phyloP scores from a whole-genome alignment of 2,888 invertebrate species.

The Andrena flavipes region DNA sequence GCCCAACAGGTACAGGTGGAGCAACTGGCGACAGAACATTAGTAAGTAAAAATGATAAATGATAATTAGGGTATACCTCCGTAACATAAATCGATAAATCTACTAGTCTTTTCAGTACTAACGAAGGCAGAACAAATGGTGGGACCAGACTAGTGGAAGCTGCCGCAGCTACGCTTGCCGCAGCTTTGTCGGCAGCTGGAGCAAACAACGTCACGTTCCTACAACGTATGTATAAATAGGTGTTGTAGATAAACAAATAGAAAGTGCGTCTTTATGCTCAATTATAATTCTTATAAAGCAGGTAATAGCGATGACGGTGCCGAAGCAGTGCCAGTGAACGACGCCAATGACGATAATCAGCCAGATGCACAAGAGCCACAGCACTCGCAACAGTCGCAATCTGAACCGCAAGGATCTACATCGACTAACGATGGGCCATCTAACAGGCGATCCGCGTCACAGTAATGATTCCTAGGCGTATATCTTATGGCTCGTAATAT shows the following conservation, averaged over 20 bases:
- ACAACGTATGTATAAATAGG: conserved; percentile 60
- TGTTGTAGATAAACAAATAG: background rate
- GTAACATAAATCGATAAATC: conserved; percentile 21
- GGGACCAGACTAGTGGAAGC: conserved; percentile 73
- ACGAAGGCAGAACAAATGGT: conserved; percentile 64
- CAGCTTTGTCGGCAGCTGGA: conserved; percentile 81
- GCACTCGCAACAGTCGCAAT: conserved; percentile 34
- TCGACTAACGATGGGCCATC: conserved; percentile 53
- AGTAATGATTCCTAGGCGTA: conserved; percentile 40
- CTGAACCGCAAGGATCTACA: conserved; percentile 53
- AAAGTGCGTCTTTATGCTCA: background rate
- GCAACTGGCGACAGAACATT: conserved; percentile 68
- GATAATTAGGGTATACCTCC: background rate
- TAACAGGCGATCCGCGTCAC: conserved; percentile 46
- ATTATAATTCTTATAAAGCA: background rate
- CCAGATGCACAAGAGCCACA: conserved; percentile 57
- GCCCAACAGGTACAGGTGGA: conserved; percentile 78
- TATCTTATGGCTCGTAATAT: background rate
- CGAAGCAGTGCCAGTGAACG: conserved; percentile 54
- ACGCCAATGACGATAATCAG: conserved; percentile 63
- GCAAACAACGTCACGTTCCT: conserved; percentile 73
- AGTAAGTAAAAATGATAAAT: conserved; percentile 51
- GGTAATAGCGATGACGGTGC: conserved; percentile 54
- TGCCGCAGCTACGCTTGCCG: conserved; percentile 81
- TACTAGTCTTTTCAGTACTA: conserved; percentile 48